Conservation (phyloP, 2,888 invertebrate species). For the Ophraella communa region DNA sequence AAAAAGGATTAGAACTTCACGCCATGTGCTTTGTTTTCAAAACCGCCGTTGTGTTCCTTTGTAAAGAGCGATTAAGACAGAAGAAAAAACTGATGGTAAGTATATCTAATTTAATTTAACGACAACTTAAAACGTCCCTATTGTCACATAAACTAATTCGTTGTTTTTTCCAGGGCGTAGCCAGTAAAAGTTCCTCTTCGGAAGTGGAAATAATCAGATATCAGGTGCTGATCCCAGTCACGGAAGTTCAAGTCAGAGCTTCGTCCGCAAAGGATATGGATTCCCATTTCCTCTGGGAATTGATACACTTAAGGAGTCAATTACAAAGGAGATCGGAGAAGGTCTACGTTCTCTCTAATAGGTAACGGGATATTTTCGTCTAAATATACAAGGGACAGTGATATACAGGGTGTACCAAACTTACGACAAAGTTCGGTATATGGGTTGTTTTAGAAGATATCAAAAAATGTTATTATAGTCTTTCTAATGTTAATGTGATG, state of each 20-base stretch:
- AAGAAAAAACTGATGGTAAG: slow-evolving; percentile 95
- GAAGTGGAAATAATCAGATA: slow-evolving; percentile 96
- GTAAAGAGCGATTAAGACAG: slow-evolving; percentile 93
- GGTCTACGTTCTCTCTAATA: slow-evolving; percentile 94
- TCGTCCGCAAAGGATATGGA: slow-evolving; percentile 95
- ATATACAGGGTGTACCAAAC: too few relatives aligned
- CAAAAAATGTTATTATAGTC: too few relatives aligned
- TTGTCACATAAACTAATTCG: too few relatives aligned
- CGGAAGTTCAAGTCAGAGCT: slow-evolving; percentile 95
- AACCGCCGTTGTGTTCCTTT: slow-evolving; percentile 96
- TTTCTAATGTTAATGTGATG: too few relatives aligned
- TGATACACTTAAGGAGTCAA: slow-evolving; percentile 93
- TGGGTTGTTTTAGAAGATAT: too few relatives aligned
- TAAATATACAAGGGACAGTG: too few relatives aligned
- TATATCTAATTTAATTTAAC: too few relatives aligned
- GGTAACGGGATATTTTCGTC: too few relatives aligned
- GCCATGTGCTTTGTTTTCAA: slow-evolving; percentile 99
- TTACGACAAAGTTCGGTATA: too few relatives aligned
- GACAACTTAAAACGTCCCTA: too few relatives aligned
- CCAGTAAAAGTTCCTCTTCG: slow-evolving; percentile 83
- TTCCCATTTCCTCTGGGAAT: slow-evolving; percentile 96
- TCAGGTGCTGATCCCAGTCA: slow-evolving; percentile 95
- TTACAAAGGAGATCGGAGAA: slow-evolving; percentile 93
- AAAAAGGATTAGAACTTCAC: slow-evolving; percentile 93
- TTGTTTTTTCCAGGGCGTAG: slow-evolving; percentile 72